A percentile compares a stretch with the other conserved stretches of the same genome.
Evolutionary conservation across 2,888 invertebrate genomes (phyloP).

Genomic region (Luperina nickerlii): DNA sequence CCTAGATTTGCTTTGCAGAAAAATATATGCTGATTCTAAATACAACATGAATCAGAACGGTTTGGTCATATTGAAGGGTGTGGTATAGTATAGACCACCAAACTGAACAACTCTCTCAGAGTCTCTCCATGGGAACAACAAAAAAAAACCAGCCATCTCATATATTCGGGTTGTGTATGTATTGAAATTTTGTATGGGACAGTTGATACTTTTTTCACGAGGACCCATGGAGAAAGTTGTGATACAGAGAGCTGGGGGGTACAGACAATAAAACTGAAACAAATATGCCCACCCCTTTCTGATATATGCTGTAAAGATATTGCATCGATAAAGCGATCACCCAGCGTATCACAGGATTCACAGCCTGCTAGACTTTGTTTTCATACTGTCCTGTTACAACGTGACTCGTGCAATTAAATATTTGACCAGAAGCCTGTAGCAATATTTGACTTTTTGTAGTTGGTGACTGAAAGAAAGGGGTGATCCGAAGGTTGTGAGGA

Average conservation of each 20-base stretch:
- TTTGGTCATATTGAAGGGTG: background rate
- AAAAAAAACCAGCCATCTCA: background rate
- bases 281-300: background rate
- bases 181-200: background rate
- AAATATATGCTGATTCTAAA: background rate
- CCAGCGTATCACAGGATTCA: background rate
- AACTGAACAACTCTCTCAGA: background rate
- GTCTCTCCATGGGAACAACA: background rate
- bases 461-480: background rate
- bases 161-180: background rate
- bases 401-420: background rate
- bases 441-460: background rate
- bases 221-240: background rate
- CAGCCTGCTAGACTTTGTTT: background rate
- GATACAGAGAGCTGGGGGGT: too few species aligned
- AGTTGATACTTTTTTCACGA: background rate
- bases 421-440: background rate
- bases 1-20: slow-evolving; percentile 1
- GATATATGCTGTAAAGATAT: background rate
- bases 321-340: background rate
- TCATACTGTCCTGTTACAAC: background rate
- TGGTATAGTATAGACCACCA: background rate
- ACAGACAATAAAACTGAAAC: too few species aligned
- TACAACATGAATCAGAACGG: background rate
- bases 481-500: background rate